Base-by-base conservation (phyloP, 2,888 invertebrate genomes). In the Brachyptera putata region DNA sequence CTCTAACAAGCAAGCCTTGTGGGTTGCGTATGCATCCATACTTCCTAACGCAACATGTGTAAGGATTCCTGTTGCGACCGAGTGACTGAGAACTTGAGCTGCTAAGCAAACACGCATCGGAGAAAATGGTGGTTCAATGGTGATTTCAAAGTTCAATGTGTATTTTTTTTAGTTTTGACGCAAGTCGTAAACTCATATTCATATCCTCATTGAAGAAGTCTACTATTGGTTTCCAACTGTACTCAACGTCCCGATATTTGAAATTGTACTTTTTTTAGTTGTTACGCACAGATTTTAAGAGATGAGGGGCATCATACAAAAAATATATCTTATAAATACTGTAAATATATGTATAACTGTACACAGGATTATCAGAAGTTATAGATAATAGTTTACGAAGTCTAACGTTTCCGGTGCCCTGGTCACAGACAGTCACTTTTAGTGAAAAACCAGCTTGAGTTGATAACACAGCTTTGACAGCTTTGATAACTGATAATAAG, bases 61-160 rank as follows among this genome's bases (percentile, higher is more conserved):
- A 7, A 25, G 11, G 4, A 55, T 59, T 9, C 59, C 59, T 26
- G 41, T n/a, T 3, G 50, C 50, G 3, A 55, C 25, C 25, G 59
- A 59, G 55, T 55, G 53, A 7, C 59, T 59, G 1, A 59, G 14
- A 7, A 59, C 37, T 55, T 55, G 59, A 1, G 53, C 4, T 9
- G 59, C 59, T 7, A 59, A 26, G 30, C 59, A 55, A 5, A 59
- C 59, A 13, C 55, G 22, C 55, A 55, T 55, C 24, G 53, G 53
- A 2, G 53, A 14, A 26, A 59, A 59, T 5, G 59, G 59, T 18
- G 53, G 55, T n/a, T n/a, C n/a, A n/a, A n/a, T n/a, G n/a, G n/a
- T n/a, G n/a, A n/a, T n/a, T n/a, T n/a, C n/a, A n/a, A 7, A 55
- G n/a, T 1, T 34, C 25, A 16, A 55, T 9, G 34, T 56, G 30